These are phyloP conservation scores for Himantopus leucocephalus DNA, from an alignment of 2,113 vertebrate genomes.

Conservation along the genomic window DNA sequence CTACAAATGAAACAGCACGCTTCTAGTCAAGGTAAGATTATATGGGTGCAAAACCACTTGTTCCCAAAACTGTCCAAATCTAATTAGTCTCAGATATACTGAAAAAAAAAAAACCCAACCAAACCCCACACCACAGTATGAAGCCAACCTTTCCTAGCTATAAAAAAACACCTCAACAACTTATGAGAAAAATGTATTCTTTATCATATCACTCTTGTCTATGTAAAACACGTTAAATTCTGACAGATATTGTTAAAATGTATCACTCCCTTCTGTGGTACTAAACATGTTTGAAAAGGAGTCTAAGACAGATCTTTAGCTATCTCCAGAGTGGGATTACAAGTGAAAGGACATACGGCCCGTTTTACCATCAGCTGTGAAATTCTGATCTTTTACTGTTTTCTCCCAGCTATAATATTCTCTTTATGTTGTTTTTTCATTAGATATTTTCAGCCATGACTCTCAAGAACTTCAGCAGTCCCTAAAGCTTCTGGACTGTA, in stretches of 20 bases:
- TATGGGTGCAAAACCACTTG: slow-evolving; percentile 1
- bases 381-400: neutral
- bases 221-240: neutral
- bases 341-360: neutral
- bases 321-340: neutral
- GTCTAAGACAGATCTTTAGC: neutral
- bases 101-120: neutral
- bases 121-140: neutral
- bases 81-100: slow-evolving; percentile 12
- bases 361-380: neutral
- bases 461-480: neutral
- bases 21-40: neutral
- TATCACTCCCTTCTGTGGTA: neutral
- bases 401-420: neutral
- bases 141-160: slow-evolving; percentile 39
- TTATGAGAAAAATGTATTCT: slow-evolving; percentile 19
- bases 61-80: neutral
- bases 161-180: neutral
- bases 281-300: neutral
- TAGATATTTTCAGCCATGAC: neutral
- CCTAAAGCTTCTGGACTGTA: neutral
- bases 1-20: neutral
- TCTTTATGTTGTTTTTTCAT: neutral
- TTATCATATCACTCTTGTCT: neutral
- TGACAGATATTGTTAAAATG: neutral